A percentile compares a stretch with the other conserved stretches of the same genome.
phyloP scores from a whole-genome alignment of 2,888 invertebrate genomes.

The Nemapogon koenigi region DNA sequence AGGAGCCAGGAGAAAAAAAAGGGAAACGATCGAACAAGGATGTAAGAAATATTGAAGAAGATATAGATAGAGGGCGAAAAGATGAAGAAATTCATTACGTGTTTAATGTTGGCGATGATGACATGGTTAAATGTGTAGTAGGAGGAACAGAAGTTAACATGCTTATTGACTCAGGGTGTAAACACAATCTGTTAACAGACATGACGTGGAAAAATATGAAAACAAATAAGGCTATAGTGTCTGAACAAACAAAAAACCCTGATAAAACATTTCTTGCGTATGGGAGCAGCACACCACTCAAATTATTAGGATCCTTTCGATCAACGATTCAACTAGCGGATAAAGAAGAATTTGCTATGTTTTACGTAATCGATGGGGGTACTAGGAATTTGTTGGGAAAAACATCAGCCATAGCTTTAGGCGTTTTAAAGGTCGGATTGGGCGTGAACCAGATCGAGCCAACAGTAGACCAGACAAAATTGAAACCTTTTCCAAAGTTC shows the following conservation, averaged over 20 bases:
- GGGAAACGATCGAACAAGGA: too few species aligned
- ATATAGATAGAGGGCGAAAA: background rate
- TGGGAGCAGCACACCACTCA: constrained; percentile 12
- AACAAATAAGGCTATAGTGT: background rate
- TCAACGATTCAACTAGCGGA: background rate
- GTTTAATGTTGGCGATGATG: constrained; percentile 15
- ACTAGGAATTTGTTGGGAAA: constrained; percentile 17
- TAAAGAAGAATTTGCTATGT: constrained; percentile 5
- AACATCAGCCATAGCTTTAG: constrained; percentile 14
- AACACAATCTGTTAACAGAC: constrained; percentile 15
- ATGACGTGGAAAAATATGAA: constrained; percentile 9
- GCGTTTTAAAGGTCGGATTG: constrained; percentile 5
- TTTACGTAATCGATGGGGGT: constrained; percentile 17
- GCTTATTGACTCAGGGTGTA: constrained; percentile 19
- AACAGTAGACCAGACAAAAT: background rate
- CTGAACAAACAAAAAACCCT: constrained; percentile 6
- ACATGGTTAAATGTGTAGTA: constrained; percentile 16
- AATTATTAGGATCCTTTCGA: constrained; percentile 6
- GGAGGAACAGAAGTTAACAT: constrained; percentile 19
- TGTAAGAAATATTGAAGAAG: too few species aligned
- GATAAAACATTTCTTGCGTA: constrained; percentile 11
- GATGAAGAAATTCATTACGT: constrained; percentile 12
- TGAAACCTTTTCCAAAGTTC: constrained; percentile 5
- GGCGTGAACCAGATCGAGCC: constrained; percentile 5
- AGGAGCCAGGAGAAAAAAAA: too few species aligned